phyloP scores from a whole-genome alignment of 2,888 invertebrate species.

The Arge pagana region DNA sequence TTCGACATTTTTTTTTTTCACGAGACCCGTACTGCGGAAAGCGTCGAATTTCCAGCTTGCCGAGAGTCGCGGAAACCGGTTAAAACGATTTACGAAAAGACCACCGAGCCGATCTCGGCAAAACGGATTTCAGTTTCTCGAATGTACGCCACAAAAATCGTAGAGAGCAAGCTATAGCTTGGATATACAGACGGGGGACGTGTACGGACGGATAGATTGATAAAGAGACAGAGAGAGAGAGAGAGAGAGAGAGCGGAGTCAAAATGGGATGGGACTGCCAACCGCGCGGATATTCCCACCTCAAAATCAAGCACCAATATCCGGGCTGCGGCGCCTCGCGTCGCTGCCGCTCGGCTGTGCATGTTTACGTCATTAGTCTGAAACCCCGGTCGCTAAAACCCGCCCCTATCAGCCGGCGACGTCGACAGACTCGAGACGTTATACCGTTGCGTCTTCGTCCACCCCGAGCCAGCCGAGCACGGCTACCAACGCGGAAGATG shows the following conservation, averaged over 20 bases:
- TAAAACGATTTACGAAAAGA: too few species aligned
- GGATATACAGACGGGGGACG: too few species aligned
- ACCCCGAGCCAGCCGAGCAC: too few species aligned
- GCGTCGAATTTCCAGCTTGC: too few species aligned
- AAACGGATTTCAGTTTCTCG: too few species aligned
- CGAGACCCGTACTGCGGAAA: too few species aligned
- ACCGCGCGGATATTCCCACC: constrained; percentile 8
- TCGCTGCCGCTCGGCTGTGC: constrained; percentile 32
- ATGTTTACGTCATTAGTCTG: constrained; percentile 52
- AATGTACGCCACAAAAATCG: too few species aligned
- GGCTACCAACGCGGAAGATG: too few species aligned
- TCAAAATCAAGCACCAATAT: constrained; percentile 5
- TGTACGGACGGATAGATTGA: constrained; percentile 27
- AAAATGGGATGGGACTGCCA: constrained; percentile 6
- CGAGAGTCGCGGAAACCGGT: too few species aligned
- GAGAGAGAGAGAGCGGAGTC: neutral
- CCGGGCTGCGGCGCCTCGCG: constrained; percentile 31
- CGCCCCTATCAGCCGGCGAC: constrained; percentile 39
- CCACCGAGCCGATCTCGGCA: too few species aligned
- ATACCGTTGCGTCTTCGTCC: constrained; percentile 27
- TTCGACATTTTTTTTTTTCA: too few species aligned
- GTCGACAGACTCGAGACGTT: constrained; percentile 39
- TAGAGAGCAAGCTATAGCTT: too few species aligned
- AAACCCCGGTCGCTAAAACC: constrained; percentile 48
- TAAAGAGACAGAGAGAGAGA: constrained; percentile 13